These are phyloP conservation scores for Sardina pilchardus DNA, from an alignment of 2,113 vertebrate genomes.

Conservation along the genomic window DNA sequence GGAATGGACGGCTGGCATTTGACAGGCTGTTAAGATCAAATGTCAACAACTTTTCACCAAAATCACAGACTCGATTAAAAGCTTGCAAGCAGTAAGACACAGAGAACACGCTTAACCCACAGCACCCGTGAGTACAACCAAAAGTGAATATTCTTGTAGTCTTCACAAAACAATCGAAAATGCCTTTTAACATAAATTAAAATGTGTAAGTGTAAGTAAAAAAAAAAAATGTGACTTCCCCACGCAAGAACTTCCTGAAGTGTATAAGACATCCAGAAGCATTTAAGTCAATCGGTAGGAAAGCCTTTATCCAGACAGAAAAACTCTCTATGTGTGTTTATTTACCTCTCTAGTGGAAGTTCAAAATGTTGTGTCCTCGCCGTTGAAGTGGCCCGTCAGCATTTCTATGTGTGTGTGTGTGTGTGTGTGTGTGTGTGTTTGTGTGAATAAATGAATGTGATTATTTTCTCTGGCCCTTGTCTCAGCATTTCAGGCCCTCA, in stretches of 20 bases:
- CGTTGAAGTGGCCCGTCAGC: neutral
- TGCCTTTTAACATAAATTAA: neutral
- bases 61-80: neutral
- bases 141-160: neutral
- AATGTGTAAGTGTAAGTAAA: neutral
- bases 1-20: neutral
- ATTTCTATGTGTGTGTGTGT: slow-evolving; percentile 6
- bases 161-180: neutral
- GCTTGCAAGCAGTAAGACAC: neutral
- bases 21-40: neutral
- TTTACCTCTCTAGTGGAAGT: neutral
- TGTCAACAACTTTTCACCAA: neutral
- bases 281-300: neutral
- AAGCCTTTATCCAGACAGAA: neutral
- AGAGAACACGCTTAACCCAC: neutral
- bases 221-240: neutral
- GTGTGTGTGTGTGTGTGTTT: slow-evolving; percentile 14
- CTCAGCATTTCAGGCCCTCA: slow-evolving; percentile 36
- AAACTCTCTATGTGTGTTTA: neutral
- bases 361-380: neutral
- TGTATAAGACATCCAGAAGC: neutral
- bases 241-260: neutral
- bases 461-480: slow-evolving; percentile 36
- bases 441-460: slow-evolving; percentile 43
- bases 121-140: neutral